Percentiles rank a stretch among this genome's conserved stretches.
phyloP scores from a whole-genome alignment of 2,888 invertebrate species.

The Ferdinandea cuprea region DNA sequence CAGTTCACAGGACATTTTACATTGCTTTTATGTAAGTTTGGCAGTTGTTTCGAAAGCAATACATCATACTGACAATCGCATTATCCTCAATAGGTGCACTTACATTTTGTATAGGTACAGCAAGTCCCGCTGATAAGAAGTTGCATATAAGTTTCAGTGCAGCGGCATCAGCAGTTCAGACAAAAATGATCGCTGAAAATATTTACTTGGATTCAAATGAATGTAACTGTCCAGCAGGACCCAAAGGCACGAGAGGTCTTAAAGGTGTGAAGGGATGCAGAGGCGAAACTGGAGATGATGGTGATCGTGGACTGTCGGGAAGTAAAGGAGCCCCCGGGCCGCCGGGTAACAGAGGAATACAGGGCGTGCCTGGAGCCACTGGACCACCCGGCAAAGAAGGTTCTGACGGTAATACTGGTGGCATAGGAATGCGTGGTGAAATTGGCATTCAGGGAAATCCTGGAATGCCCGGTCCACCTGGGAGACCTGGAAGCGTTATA shows the following conservation, averaged over 20 bases:
- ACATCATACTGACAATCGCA: neutral
- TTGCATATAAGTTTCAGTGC: neutral
- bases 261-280: constrained; percentile 30
- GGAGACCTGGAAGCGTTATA: neutral
- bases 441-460: constrained; percentile 2
- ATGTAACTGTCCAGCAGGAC: constrained; percentile 41
- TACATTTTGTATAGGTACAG: neutral
- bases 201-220: constrained; percentile 21
- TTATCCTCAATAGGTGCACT: constrained; percentile 18
- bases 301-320: constrained; percentile 85
- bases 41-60: neutral
- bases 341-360: constrained; percentile 80
- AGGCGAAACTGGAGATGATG: constrained; percentile 23
- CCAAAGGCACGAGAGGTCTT: constrained; percentile 14
- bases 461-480: neutral
- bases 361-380: constrained; percentile 87
- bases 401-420: constrained; percentile 8
- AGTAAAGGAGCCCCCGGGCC: constrained; percentile 82
- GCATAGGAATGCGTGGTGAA: neutral
- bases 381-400: constrained; percentile 76
- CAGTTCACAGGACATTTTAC: constrained; percentile 29
- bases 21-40: constrained; percentile 38
- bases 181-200: neutral
- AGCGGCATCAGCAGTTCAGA: too few species aligned
- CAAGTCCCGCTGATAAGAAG: neutral